Percentiles rank a stretch among this genome's conserved stretches.
Evolutionary conservation across 2,888 invertebrate species (phyloP).

Genomic region (Drosophila sordidula): DNA sequence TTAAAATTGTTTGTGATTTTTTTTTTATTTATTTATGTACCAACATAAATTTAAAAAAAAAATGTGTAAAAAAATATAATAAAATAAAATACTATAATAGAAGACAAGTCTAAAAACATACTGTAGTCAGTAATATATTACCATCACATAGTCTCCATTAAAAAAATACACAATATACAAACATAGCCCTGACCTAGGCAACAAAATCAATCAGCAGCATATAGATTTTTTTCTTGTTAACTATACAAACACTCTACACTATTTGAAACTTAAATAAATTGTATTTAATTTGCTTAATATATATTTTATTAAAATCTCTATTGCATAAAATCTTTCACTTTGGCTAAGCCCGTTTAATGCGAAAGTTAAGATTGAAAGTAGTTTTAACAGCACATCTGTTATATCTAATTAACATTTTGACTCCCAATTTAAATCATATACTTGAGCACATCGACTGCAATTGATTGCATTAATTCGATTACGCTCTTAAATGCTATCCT

Average conservation of each 20-base stretch:
- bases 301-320: neutral
- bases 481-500: constrained; percentile 29
- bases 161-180: neutral
- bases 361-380: constrained; percentile 21
- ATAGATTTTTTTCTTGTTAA: neutral
- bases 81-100: too few species aligned
- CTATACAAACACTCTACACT: neutral
- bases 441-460: constrained; percentile 18
- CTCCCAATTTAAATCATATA: constrained; percentile 2
- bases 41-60: too few species aligned
- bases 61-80: too few species aligned
- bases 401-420: constrained; percentile 26
- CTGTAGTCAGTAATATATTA: too few species aligned
- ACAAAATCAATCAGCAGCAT: neutral
- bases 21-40: too few species aligned
- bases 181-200: constrained; percentile 33
- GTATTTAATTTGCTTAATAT: too few species aligned
- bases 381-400: constrained; percentile 6
- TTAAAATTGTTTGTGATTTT: too few species aligned
- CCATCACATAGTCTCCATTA: neutral
- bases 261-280: neutral
- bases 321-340: constrained; percentile 1
- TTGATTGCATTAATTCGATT: constrained; percentile 35
- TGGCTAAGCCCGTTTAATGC: neutral
- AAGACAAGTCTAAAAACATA: too few species aligned